Percentiles rank a stretch among this genome's conserved stretches.
Conservation (phyloP, 2,113 vertebrate genomes). For the Xiphophorus maculatus region DNA sequence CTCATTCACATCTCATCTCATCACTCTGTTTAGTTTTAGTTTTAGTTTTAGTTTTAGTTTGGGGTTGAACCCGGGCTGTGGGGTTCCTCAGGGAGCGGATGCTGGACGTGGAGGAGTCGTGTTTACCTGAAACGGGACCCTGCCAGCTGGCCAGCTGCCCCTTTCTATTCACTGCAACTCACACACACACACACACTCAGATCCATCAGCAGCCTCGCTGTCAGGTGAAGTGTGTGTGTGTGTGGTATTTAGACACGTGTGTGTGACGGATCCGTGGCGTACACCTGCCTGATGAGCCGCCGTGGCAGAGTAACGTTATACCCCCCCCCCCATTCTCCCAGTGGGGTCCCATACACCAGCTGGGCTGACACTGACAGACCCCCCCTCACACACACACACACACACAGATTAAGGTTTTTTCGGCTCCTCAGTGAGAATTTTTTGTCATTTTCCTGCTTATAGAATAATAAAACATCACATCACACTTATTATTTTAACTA, state of each 20-base stretch:
- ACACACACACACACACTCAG: constrained; percentile 21
- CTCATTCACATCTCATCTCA: no score
- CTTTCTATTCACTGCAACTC: constrained; percentile 73
- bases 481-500: no score
- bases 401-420: constrained; percentile 2
- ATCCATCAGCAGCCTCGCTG: constrained; percentile 46
- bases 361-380: constrained; percentile 46
- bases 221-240: constrained; percentile 46
- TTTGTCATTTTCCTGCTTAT: neutral
- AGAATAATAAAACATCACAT: neutral
- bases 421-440: neutral
- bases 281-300: constrained; percentile 72
- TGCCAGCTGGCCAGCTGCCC: constrained; percentile 81
- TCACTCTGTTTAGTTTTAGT: no score
- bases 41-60: no score
- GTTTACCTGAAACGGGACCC: constrained; percentile 77
- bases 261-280: constrained; percentile 34
- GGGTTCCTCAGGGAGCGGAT: neutral
- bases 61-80: no score
- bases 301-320: constrained; percentile 70
- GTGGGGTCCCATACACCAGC: constrained; percentile 62
- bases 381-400: neutral
- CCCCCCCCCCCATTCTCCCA: constrained; percentile 14
- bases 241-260: neutral
- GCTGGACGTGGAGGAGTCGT: neutral